These are phyloP conservation scores for Ctenomys sociabilis DNA, from an alignment of 2,113 vertebrate species.

Conservation along the genomic window DNA sequence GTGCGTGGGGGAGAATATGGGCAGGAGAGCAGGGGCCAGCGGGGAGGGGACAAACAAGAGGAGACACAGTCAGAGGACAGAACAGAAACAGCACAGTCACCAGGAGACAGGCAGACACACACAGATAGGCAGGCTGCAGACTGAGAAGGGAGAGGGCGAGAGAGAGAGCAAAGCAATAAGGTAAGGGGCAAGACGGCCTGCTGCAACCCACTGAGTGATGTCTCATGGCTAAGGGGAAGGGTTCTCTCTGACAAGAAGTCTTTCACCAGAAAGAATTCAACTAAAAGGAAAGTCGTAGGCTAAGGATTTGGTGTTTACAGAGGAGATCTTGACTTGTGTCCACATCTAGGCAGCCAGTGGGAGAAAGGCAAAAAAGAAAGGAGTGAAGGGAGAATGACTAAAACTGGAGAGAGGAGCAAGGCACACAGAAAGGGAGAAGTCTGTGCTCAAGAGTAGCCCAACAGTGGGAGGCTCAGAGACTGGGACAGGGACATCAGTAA, in stretches of 20 bases:
- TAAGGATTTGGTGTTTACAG: constrained; percentile 80
- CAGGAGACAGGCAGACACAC: constrained; percentile 55
- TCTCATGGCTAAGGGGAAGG: constrained; percentile 74
- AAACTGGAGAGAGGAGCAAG: constrained; percentile 67
- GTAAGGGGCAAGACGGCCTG: constrained; percentile 71
- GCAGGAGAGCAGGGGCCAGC: background rate
- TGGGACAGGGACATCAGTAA: constrained; percentile 38
- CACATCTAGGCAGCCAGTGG: constrained; percentile 72
- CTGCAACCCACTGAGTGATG: constrained; percentile 78
- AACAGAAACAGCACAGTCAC: constrained; percentile 42
- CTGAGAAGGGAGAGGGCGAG: constrained; percentile 16
- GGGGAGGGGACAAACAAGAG: constrained; percentile 55
- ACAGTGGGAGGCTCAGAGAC: constrained; percentile 66
- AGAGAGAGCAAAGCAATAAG: constrained; percentile 53
- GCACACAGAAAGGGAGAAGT: background rate
- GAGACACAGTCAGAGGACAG: constrained; percentile 65
- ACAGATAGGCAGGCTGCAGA: constrained; percentile 33
- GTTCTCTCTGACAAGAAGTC: background rate
- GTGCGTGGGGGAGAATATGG: constrained; percentile 77
- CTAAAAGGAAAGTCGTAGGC: constrained; percentile 40
- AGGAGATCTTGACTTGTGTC: constrained; percentile 76
- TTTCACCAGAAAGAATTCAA: constrained; percentile 23
- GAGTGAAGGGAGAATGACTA: constrained; percentile 61
- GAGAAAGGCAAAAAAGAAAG: constrained; percentile 62
- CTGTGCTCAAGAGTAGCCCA: constrained; percentile 62